phyloP scores from a whole-genome alignment of 1,140 invertebrate genomes.

The Brachionus calyciflorus region DNA sequence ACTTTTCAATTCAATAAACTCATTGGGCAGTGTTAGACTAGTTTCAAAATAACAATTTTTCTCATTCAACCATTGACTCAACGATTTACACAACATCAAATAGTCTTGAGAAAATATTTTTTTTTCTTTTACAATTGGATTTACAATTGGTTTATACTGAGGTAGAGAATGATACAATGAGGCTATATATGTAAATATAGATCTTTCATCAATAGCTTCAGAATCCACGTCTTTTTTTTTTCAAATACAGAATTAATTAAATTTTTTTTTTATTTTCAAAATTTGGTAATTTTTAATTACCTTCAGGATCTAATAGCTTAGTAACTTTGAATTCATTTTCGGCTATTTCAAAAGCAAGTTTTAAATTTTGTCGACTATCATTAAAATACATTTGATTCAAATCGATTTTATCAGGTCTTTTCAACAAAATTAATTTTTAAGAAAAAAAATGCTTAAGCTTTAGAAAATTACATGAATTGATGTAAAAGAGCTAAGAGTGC shows the following conservation, averaged over 20 bases:
- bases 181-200: constrained; percentile 97
- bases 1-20: constrained; percentile 18
- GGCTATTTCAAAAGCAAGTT: constrained; percentile 88
- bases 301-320: constrained; percentile 93
- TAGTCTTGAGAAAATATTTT: not conserved
- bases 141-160: not conserved
- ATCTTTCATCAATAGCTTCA: constrained; percentile 96
- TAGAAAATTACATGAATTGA: constrained; percentile 81
- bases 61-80: constrained; percentile 10
- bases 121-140: not conserved
- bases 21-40: not conserved
- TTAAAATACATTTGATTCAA: constrained; percentile 73
- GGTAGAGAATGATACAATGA: constrained; percentile 96
- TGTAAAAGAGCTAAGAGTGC: constrained; percentile 98
- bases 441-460: constrained; percentile 58
- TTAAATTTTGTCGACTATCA: constrained; percentile 82
- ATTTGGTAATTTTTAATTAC: constrained; percentile 57
- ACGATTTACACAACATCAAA: no score
- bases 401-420: constrained; percentile 63
- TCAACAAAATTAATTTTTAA: not conserved
- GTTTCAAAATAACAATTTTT: not conserved
- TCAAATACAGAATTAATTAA: no score
- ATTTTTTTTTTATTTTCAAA: not conserved
- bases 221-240: constrained; percentile 82
- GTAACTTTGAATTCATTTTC: constrained; percentile 97